A percentile compares a stretch with the other conserved stretches of the same genome.
phyloP scores from a whole-genome alignment of 2,113 vertebrate species.

The Odobenus rosmarus region DNA sequence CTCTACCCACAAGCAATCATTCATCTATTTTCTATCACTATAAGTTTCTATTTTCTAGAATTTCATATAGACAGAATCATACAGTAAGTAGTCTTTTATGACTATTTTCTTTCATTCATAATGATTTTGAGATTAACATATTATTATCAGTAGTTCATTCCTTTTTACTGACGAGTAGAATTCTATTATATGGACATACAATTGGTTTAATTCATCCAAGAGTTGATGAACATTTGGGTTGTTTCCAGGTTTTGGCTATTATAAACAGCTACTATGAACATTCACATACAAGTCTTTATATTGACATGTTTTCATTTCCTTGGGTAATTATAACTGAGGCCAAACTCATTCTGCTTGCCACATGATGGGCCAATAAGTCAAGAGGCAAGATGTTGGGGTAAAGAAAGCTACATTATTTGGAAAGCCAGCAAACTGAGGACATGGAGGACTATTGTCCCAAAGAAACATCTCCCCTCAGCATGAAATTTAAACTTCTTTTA shows the following conservation, averaged over 20 bases:
- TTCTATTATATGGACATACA: not conserved
- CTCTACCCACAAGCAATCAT: not conserved
- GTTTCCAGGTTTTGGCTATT: not conserved
- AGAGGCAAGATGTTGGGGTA: not conserved
- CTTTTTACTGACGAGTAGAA: not conserved
- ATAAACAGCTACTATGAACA: not conserved
- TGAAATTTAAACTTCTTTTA: not conserved
- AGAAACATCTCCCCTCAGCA: not conserved
- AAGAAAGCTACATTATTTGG: not conserved
- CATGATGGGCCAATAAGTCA: not conserved
- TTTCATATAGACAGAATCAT: not conserved
- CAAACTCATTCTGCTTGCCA: not conserved
- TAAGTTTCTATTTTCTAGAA: not conserved
- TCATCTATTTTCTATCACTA: not conserved
- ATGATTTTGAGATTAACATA: not conserved
- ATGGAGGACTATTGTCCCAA: not conserved
- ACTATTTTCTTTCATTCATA: not conserved
- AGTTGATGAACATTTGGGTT: not conserved
- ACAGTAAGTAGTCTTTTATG: not conserved
- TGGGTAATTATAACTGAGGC: not conserved
- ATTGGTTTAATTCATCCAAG: not conserved
- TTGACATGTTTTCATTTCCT: not conserved
- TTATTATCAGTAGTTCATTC: not conserved
- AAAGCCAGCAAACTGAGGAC: not conserved
- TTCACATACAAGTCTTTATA: not conserved